Evolutionary conservation across 2,888 invertebrate species (phyloP).

Genomic region (Drosophila pegasa): DNA sequence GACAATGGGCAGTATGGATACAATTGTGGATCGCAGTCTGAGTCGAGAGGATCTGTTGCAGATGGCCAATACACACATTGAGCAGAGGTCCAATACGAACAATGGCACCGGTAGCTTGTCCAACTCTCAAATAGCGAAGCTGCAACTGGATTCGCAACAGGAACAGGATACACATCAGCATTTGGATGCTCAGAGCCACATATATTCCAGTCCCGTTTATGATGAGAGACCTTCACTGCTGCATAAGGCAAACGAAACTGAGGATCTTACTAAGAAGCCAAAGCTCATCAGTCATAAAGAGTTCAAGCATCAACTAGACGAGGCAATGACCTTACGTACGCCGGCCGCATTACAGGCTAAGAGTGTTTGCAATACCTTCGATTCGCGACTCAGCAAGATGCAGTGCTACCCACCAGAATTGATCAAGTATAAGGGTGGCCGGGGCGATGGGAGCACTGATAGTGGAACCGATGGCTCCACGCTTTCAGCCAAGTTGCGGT

Average conservation of each 20-base stretch:
- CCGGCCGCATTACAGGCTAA: constrained; percentile 26
- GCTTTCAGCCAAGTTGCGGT: constrained; percentile 56
- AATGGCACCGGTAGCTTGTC: constrained; percentile 77
- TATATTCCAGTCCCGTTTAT: constrained; percentile 84
- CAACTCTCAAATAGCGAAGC: constrained; percentile 83
- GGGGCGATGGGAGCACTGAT: constrained; percentile 40
- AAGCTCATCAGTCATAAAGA: constrained; percentile 82
- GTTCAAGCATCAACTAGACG: constrained; percentile 81
- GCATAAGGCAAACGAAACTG: constrained; percentile 15
- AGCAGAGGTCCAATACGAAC: constrained; percentile 80
- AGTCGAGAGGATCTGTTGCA: constrained; percentile 76
- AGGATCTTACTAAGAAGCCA: constrained; percentile 59
- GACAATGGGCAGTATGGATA: constrained; percentile 83
- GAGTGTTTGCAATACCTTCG: constrained; percentile 67
- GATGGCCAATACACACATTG: constrained; percentile 71
- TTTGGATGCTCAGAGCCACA: constrained; percentile 83
- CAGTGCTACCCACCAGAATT: constrained; percentile 83
- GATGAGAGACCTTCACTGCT: constrained; percentile 72
- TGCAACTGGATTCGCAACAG: constrained; percentile 55
- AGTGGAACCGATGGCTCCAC: constrained; percentile 50
- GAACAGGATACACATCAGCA: constrained; percentile 58
- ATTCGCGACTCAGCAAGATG: constrained; percentile 83
- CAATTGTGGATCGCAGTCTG: constrained; percentile 82
- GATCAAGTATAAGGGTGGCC: constrained; percentile 80
- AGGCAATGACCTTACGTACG: constrained; percentile 68